Evolutionary conservation across 2,888 invertebrate species (phyloP), one percentile per base, ranked within the genome.

Genomic region (Xiphydria camelus): DNA sequence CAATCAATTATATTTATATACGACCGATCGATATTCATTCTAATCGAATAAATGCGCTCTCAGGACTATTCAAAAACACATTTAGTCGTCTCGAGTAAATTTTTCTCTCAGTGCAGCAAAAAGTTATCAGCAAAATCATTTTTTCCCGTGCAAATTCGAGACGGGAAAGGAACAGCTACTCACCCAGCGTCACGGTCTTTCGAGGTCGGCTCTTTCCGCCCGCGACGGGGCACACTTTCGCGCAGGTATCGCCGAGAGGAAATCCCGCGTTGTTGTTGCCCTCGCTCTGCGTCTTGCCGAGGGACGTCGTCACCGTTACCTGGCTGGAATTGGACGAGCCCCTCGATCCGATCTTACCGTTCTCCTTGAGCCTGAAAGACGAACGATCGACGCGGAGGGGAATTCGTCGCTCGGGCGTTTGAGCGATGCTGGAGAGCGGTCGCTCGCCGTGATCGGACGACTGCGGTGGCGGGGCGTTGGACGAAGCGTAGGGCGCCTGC

Each of bases 261-360:
- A 35, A 26, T 9, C 14, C 21, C 10, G 37, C 47, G 25, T 64
- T 67, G 29, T 64, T 65, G 44, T 62, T 64, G 6, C 38, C 64
- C 20, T 64, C 67, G 43, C 52, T 53, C 42, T 48, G 49, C 2
- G 62, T 52, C 34, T 63, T 67, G 48, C 66, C 65, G 36, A 70
- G 50, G 15, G 66, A 67, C 4, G 73, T 69, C 44, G 71, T 58
- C 15, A 66, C 45, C 0, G 70, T 74, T 17, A 66, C 48, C 32
- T 75, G 72, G 41, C 72, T 73, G 23, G 65, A 61, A 45, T 68
- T 64, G 5, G 72, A 66, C 10, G 65, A 60, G 17, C 64, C 64
- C 15, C 68, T 62, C 2, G 68, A 62, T 2, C 55, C 33, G 45
- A 53, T 57, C 17, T 55, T 57, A 2, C 41, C 40, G 18, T 45